Base-by-base conservation (phyloP, 2,113 vertebrate species). In the Crotalus viridis region DNA sequence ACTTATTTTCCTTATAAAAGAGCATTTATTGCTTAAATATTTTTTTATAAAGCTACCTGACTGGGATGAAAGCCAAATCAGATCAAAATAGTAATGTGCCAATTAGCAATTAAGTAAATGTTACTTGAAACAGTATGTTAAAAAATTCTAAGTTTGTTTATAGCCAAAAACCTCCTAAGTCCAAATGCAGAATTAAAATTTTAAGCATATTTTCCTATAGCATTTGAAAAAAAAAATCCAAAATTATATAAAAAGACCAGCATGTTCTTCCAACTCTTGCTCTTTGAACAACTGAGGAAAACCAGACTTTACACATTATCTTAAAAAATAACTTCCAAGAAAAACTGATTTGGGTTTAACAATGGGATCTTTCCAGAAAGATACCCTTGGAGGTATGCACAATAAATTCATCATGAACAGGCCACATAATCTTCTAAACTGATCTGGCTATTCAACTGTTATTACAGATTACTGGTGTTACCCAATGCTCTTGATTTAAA, bases 91-190 rank as follows among this genome's bases (percentile, higher is more conserved):
- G 91, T 61, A 92, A 89, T 33, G 51, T 91, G 57, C 48, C 89
- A 93, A 93, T 95, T 91, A 94, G 86, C 90, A 94, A 94, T 88
- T 90, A 85, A 89, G n/a, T 92, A 93, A 87, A 93, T 91, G 91
- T 94, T 94, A 88, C 28, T 59, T 93, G 51, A 51, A 69, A 90
- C 22, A 59, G 54, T 43, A 64, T 48, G 90, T 90, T 93, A 7
- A 51, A 88, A 90, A 91, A 56, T 57, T n/a, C 33, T 55, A 24
- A 55, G 46, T 94, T 90, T 87, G 48, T 22, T 69, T 89, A n/a
- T 24, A 94, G 92, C 93, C 95, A 94, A 95, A 92, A 59, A 64
- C 59, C 89, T 91, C 85, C 86, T 90, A 69, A 55, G 55, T 56
- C 85, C 88, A 88, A 93, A 90, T 93, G 88, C 85, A 92, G 64